Percentiles rank a stretch among this genome's conserved stretches.
Evolutionary conservation across 2,888 invertebrate species (phyloP).

Genomic region (Shargacucullia verbasci): DNA sequence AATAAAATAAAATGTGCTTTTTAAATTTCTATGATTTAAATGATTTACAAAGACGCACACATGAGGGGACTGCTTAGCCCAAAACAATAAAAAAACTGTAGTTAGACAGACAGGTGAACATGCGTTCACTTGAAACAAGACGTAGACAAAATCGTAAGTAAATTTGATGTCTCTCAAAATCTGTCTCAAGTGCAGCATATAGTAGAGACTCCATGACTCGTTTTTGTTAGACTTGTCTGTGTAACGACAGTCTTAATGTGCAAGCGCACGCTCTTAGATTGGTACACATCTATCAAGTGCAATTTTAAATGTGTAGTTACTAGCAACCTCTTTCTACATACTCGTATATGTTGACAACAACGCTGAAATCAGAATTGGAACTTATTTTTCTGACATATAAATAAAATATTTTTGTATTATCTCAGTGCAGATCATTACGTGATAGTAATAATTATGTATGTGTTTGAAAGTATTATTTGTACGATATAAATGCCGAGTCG

Average conservation of each 20-base stretch:
- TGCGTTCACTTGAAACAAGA: too few species aligned
- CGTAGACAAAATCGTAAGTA: too few species aligned
- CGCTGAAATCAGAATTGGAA: constrained; percentile 10
- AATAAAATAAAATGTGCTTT: too few species aligned
- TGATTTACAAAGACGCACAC: neutral
- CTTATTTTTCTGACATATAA: constrained; percentile 65
- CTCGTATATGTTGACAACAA: neutral
- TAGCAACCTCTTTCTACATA: neutral
- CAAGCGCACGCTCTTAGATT: constrained; percentile 5
- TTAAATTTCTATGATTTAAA: neutral
- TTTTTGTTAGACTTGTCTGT: too few species aligned
- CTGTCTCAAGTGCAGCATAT: too few species aligned
- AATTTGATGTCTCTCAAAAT: too few species aligned
- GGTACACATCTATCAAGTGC: neutral
- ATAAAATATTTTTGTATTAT: constrained; percentile 68
- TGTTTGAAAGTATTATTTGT: constrained; percentile 74
- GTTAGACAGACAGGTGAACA: too few species aligned
- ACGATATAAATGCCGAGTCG: constrained; percentile 55
- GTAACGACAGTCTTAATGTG: too few species aligned
- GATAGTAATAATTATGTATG: constrained; percentile 50
- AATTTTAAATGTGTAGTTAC: constrained; percentile 6
- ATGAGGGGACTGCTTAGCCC: neutral
- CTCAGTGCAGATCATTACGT: constrained; percentile 48
- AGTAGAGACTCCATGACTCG: too few species aligned
- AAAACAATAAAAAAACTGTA: too few species aligned